Evolutionary conservation across 2,797 vertebrate genomes (phyloP), one percentile per base, ranked within the genome.

Genomic region (Acrossocheilus wenchowensis): DNA sequence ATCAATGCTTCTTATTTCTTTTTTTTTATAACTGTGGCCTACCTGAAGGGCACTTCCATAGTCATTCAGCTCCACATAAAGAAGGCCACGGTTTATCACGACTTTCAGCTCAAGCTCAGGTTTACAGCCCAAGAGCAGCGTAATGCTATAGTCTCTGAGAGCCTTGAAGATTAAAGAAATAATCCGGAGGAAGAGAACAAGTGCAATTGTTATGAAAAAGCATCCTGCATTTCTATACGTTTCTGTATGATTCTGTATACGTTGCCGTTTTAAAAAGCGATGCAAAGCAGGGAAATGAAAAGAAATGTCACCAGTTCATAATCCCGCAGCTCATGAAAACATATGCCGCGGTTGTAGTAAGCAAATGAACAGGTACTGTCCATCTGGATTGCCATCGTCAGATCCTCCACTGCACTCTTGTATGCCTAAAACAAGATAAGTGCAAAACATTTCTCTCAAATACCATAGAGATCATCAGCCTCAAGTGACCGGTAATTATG

Each of bases 271-370:
- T 26, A 73, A 60, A 83, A 83, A 62, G 6, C 8, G 5, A 72
- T 54, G 34, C 66, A 71, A 54, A 74, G 41, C 26, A 7, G 30
- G 30, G 21, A 39, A 23, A 79, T 69, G 9, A 19, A 74, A 57
- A 39, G 79, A 54, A 74, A 60, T 2, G 26, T 88, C 26, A 96
- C 96, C 92, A 92, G 89, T 73, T 90, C 81, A 90, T 93, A 90
- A 86, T 96, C 92, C 82, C 90, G 92, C 87, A 94, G 89, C 77
- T 94, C 91, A 62, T 95, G 93, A 66, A 93, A 94, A 89, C 95
- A 96, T 71, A 95, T 50, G 6, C 92, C 95, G 90, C 96, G 94
- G 86, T 96, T 96, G 90, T 96, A 97, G 91, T 93, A 95, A 11
- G 94, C 94, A 88, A 95, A 82, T 52, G 91, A 88, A 62, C 90